Base-by-base conservation (phyloP, 1,140 invertebrate genomes). In the Mya arenaria region DNA sequence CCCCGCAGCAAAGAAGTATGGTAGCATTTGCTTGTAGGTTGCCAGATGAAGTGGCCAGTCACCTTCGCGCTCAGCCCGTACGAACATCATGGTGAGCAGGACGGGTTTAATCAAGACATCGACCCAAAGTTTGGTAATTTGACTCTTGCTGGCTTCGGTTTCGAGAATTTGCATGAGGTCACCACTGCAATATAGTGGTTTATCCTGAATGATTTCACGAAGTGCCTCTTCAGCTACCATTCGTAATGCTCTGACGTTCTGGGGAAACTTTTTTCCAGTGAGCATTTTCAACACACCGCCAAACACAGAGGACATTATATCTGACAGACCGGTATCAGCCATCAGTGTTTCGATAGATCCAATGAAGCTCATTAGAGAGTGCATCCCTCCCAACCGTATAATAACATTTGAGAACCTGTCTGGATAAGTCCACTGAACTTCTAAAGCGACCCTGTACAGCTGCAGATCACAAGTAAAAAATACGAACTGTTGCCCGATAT, bases 1-100 rank as follows among this genome's bases (percentile, higher is more conserved):
- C 0, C 72, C 77, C 30, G 86, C 74, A 19, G 85, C 86, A 85
- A 87, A 87, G 71, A 88, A 87, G 32, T 85, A 86, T n/a, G 80
- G 79, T 32, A 89, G 58, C 87, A 87, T 87, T 25, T 17, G 1
- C 28, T 10, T 25, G 15, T 84, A 30, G 30, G 79, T 78, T 34
- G 8, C 36, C 6, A 87, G 69, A 84, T 87, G 86, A 15, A 88
- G 66, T 15, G 75, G 41, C 83, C 87, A 89, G 30, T 88, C 84
- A 25, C 37, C 84, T 75, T 89, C 86, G 71, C 85, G 60, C 52
- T 88, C 84, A 28, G 86, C 86, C 68, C 85, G 56, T 0, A 85
- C 62, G 60, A 83, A 86, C 15, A 44, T 56, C 77, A 89, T 86
- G 55, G 84, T 86, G 19, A 87, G 86, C 4, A 88, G 60, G 8